Conservation (phyloP, 2,888 invertebrate genomes). For the Polylopha cassiicola region DNA sequence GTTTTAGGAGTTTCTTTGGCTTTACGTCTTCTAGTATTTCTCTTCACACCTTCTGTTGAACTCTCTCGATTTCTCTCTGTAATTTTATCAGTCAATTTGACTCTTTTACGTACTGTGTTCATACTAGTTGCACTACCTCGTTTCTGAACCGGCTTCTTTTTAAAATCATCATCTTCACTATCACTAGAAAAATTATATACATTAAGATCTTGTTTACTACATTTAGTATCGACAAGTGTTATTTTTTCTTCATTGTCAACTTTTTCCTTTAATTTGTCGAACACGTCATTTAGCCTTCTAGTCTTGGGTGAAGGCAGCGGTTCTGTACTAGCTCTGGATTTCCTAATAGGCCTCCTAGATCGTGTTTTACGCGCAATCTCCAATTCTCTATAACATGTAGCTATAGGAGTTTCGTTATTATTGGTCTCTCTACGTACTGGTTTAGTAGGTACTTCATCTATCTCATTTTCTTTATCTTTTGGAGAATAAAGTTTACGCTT, state of each 20-base stretch:
- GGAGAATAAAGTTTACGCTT: conserved; percentile 64
- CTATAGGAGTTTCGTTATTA: conserved; percentile 34
- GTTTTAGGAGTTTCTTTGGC: conserved; percentile 23
- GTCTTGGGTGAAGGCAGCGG: conserved; percentile 42
- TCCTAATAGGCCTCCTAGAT: conserved; percentile 33
- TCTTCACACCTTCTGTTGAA: conserved; percentile 30
- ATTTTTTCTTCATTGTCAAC: conserved; percentile 38
- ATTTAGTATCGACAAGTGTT: conserved; percentile 17
- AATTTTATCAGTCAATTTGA: conserved; percentile 29
- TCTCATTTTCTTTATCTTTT: conserved; percentile 39
- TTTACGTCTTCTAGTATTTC: conserved; percentile 27
- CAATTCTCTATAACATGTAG: conserved; percentile 53
- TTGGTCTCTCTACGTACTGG: conserved; percentile 30
- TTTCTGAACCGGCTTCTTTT: conserved; percentile 36
- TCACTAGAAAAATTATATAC: conserved; percentile 56
- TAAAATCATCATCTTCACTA: conserved; percentile 59
- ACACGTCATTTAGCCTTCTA: conserved; percentile 42
- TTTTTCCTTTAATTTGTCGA: conserved; percentile 49
- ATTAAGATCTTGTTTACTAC: conserved; percentile 28
- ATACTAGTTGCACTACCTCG: conserved; percentile 34
- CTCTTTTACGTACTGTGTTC: conserved; percentile 28
- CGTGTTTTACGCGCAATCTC: conserved; percentile 44
- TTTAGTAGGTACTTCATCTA: conserved; percentile 28
- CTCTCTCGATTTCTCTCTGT: conserved; percentile 27
- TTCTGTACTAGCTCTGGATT: conserved; percentile 26